Conservation (phyloP, 1,140 invertebrate genomes). For the Aphelenchoides avenae region DNA sequence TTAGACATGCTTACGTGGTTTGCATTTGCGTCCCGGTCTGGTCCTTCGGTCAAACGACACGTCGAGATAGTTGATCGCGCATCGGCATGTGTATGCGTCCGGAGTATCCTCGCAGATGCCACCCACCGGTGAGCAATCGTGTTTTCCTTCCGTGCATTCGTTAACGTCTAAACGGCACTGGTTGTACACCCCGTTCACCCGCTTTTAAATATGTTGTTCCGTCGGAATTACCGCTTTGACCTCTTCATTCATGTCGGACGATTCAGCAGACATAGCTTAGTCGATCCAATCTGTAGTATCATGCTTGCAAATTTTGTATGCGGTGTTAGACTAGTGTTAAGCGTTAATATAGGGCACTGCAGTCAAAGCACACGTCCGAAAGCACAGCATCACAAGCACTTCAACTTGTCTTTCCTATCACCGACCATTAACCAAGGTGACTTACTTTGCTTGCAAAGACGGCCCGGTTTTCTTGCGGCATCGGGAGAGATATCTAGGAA, state of each 20-base stretch:
- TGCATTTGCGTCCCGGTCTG: slow-evolving; percentile 57
- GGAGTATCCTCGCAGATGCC: slow-evolving; percentile 59
- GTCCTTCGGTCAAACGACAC: slow-evolving; percentile 52
- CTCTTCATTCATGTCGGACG: no score
- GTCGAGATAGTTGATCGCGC: slow-evolving; percentile 56
- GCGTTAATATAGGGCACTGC: no score
- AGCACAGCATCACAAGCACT: no score
- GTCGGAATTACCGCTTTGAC: no score
- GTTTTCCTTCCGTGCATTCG: slow-evolving; percentile 52
- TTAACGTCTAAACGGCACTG: slow-evolving; percentile 54
- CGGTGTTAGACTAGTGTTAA: no score
- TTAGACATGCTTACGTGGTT: slow-evolving; percentile 41
- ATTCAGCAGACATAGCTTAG: no score
- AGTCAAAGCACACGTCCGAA: no score
- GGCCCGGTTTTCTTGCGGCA: slow-evolving; percentile 49
- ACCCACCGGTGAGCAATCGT: slow-evolving; percentile 55
- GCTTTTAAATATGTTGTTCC: no score
- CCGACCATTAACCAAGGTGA: slow-evolving; percentile 2
- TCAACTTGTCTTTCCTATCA: no score
- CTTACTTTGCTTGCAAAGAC: slow-evolving; percentile 53
- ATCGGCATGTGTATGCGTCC: slow-evolving; percentile 50
- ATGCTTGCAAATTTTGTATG: no score
- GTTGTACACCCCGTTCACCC: no score
- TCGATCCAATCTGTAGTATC: no score
- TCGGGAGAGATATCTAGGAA: slow-evolving; percentile 59